A percentile compares a stretch with the other conserved stretches of the same genome.
These are phyloP conservation scores for Hemiprocne comata DNA, from an alignment of 2,113 vertebrate species.

Conservation along the genomic window DNA sequence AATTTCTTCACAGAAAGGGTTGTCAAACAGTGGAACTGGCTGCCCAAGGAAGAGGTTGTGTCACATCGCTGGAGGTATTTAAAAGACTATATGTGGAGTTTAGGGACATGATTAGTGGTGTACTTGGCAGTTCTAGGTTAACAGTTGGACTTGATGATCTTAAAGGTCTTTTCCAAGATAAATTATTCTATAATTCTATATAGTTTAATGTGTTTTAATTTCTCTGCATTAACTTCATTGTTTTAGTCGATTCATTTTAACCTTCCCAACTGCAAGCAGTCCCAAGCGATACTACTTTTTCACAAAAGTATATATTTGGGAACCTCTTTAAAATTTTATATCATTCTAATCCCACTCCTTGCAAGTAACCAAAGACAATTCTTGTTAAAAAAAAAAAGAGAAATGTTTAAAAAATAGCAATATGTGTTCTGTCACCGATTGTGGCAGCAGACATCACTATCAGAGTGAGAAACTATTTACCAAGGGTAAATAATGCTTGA, in stretches of 20 bases:
- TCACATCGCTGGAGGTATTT: no score
- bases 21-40: no score
- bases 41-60: no score
- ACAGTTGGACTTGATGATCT: no score
- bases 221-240: slow-evolving; percentile 10
- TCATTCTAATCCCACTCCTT: slow-evolving; percentile 14
- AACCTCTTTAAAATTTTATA: background rate
- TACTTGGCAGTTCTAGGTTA: no score
- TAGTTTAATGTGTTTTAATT: slow-evolving; percentile 35
- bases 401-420: background rate
- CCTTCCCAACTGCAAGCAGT: background rate
- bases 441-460: slow-evolving; percentile 3
- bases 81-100: no score
- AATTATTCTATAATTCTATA: no score
- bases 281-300: background rate
- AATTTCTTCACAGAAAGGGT: no score
- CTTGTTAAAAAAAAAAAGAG: background rate
- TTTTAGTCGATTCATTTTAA: slow-evolving; percentile 25
- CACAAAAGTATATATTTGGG: background rate
- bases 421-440: slow-evolving; percentile 36
- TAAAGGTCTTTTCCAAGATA: no score
- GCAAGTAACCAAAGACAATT: slow-evolving; percentile 25
- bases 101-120: no score
- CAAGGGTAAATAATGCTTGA: no score
- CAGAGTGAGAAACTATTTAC: slow-evolving; percentile 13